phyloP scores from a whole-genome alignment of 1,140 invertebrate genomes.

The Schlechtendalia chinensis region DNA sequence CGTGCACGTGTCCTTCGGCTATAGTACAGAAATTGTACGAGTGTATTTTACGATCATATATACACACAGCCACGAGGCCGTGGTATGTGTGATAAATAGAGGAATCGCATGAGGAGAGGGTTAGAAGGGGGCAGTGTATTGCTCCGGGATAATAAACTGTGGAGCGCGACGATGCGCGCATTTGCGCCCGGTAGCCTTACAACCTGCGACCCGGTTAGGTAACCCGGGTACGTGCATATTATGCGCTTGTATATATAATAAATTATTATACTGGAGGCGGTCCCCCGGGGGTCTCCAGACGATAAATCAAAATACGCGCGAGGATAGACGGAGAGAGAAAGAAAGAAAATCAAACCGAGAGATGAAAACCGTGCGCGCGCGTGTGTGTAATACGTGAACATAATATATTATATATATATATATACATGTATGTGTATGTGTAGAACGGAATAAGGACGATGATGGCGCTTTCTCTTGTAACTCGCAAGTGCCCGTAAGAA shows the following conservation, averaged over 20 bases:
- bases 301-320: slow-evolving; percentile 11
- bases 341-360: neutral
- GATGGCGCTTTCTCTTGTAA: neutral
- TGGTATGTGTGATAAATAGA: no score
- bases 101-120: no score
- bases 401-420: no score
- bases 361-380: neutral
- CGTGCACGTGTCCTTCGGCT: neutral
- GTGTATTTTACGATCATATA: neutral
- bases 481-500: no score
- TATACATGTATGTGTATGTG: neutral
- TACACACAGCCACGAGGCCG: neutral
- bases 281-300: neutral
- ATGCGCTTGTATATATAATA: neutral
- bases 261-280: neutral
- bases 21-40: neutral
- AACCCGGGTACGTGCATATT: neutral
- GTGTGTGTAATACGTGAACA: neutral
- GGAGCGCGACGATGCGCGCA: no score
- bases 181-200: no score
- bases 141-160: no score
- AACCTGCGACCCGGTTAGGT: no score
- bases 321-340: neutral
- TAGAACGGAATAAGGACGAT: neutral
- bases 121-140: no score